phyloP scores from a whole-genome alignment of 1,140 invertebrate genomes.

The Leptonema lineaticorne region DNA sequence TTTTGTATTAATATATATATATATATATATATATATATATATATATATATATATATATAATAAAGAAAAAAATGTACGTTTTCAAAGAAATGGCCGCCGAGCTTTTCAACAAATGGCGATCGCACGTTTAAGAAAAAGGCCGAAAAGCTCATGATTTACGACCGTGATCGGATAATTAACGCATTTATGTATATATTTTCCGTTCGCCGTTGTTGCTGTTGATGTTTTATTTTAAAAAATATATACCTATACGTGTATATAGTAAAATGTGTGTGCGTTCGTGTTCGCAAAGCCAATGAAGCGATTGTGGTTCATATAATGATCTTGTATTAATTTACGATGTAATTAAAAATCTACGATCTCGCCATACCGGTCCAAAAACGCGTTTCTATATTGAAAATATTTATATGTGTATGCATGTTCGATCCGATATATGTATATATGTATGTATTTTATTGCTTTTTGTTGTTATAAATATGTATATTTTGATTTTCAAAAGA shows the following conservation, averaged over 20 bases:
- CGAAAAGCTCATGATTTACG: constrained; percentile 18
- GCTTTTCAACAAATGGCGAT: not conserved
- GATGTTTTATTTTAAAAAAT: not conserved
- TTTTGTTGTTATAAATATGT: too few species aligned
- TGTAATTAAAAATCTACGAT: not conserved
- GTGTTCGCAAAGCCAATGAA: not conserved
- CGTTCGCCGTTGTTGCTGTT: not conserved
- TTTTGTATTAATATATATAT: not conserved
- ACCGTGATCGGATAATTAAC: constrained; percentile 28
- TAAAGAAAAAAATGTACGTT: not conserved
- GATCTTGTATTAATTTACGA: constrained; percentile 14
- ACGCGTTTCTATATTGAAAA: not conserved
- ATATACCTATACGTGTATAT: not conserved
- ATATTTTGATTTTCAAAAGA: too few species aligned
- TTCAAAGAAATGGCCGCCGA: not conserved
- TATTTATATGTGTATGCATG: not conserved
- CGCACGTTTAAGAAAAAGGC: constrained; percentile 4
- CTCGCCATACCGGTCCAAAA: not conserved
- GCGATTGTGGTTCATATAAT: constrained; percentile 8
- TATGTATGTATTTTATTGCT: too few species aligned
- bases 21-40: not conserved
- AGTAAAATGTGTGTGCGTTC: not conserved
- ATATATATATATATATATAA: not conserved
- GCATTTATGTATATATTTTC: constrained; percentile 1
- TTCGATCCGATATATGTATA: not conserved